These are phyloP conservation scores for Pyrocoelia pectoralis DNA, from an alignment of 2,888 invertebrate species.

Conservation along the genomic window DNA sequence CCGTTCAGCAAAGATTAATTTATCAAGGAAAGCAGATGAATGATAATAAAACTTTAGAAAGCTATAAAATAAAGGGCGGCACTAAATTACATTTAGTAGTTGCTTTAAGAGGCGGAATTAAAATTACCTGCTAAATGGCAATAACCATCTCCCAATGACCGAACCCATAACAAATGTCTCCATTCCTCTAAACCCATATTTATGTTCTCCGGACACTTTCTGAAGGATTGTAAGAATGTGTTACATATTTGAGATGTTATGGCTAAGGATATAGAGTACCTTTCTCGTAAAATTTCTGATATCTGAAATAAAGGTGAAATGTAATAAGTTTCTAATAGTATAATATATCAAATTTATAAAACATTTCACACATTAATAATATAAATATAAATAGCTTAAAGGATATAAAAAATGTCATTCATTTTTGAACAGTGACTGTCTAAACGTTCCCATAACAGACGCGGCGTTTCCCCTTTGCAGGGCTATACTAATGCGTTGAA, in stretches of 20 bases:
- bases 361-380: too few relatives aligned
- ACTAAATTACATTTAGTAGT: slow-evolving; percentile 55
- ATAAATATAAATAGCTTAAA: too few relatives aligned
- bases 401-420: too few relatives aligned
- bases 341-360: too few relatives aligned
- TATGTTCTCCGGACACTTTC: slow-evolving; percentile 83
- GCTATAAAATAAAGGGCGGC: slow-evolving; percentile 55
- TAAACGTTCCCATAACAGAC: too few relatives aligned
- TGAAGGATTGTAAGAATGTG: slow-evolving; percentile 77
- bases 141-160: slow-evolving; percentile 77
- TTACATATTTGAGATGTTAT: slow-evolving; percentile 71
- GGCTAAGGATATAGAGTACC: slow-evolving; percentile 72
- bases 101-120: slow-evolving; percentile 53
- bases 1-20: slow-evolving; percentile 55
- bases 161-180: slow-evolving; percentile 80
- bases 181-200: slow-evolving; percentile 77
- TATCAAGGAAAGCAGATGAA: slow-evolving; percentile 56
- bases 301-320: slow-evolving; percentile 54
- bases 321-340: not conserved
- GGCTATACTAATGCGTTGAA: too few relatives aligned
- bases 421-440: too few relatives aligned
- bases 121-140: slow-evolving; percentile 72
- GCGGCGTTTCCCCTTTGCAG: too few relatives aligned
- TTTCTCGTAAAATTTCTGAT: slow-evolving; percentile 64
- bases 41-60: slow-evolving; percentile 54